These are phyloP conservation scores for Dugesia japonica DNA, from an alignment of 2,888 invertebrate species.

Conservation along the genomic window DNA sequence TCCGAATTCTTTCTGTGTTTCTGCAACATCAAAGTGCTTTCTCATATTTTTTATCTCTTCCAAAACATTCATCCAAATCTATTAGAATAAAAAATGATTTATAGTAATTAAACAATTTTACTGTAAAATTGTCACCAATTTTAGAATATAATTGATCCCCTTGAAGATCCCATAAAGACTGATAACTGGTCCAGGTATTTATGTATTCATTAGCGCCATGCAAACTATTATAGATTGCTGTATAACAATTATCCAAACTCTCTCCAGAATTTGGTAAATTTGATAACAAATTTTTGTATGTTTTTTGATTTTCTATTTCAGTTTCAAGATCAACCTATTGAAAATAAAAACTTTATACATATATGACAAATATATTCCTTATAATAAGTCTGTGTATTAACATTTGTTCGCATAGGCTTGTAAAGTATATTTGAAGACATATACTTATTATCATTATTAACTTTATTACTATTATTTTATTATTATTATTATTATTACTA, in stretches of 20 bases:
- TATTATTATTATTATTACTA: too few relatives aligned
- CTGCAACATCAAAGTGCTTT: slow-evolving; percentile 92
- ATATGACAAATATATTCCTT: too few relatives aligned
- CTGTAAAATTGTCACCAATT: slow-evolving; percentile 51
- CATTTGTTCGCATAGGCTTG: too few relatives aligned
- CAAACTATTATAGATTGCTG: slow-evolving; percentile 75
- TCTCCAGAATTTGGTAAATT: slow-evolving; percentile 70
- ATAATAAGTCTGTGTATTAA: too few relatives aligned
- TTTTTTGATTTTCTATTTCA: slow-evolving; percentile 53
- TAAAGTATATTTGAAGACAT: too few relatives aligned
- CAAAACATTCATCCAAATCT: slow-evolving; percentile 87
- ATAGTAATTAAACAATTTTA: background rate
- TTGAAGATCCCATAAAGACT: slow-evolving; percentile 94
- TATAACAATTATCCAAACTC: slow-evolving; percentile 71
- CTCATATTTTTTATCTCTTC: slow-evolving; percentile 79
- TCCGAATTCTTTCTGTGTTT: slow-evolving; percentile 84
- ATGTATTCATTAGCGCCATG: slow-evolving; percentile 70
- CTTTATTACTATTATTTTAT: too few relatives aligned
- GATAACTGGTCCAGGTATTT: slow-evolving; percentile 88
- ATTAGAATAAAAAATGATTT: slow-evolving; percentile 39
- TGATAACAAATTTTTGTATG: slow-evolving; percentile 78
- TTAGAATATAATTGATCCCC: slow-evolving; percentile 81
- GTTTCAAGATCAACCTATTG: slow-evolving; percentile 72
- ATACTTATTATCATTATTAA: too few relatives aligned
- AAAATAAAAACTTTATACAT: background rate